phyloP scores from a whole-genome alignment of 2,888 invertebrate genomes.

The Apeira syringaria region DNA sequence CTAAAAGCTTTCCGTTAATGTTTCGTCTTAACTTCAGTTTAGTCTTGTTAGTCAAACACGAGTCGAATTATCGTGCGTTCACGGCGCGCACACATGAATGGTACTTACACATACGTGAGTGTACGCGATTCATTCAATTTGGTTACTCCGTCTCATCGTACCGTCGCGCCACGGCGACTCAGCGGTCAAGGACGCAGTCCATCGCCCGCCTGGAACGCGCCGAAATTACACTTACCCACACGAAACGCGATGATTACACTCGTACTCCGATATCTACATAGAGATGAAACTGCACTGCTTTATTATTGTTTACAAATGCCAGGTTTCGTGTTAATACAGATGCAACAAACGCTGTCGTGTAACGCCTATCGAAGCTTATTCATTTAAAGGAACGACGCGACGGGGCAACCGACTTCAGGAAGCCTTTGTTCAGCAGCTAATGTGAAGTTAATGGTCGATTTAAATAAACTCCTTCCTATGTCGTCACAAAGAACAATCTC shows the following conservation, averaged over 20 bases:
- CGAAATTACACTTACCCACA: constrained; percentile 39
- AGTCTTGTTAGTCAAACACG: constrained; percentile 64
- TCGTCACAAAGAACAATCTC: constrained; percentile 25
- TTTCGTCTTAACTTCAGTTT: constrained; percentile 34
- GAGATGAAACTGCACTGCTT: constrained; percentile 19
- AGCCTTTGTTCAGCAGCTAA: constrained; percentile 27
- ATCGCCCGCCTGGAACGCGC: constrained; percentile 59
- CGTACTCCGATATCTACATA: constrained; percentile 20
- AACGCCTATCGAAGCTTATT: constrained; percentile 18
- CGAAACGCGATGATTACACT: constrained; percentile 40
- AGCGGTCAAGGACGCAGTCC: constrained; percentile 73
- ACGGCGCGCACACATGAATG: constrained; percentile 77
- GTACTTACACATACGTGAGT: constrained; percentile 64
- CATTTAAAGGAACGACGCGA: constrained; percentile 2
- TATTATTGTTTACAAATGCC: constrained; percentile 51
- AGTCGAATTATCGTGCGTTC: constrained; percentile 72
- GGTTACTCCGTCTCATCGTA: constrained; percentile 66
- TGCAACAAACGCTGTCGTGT: constrained; percentile 19
- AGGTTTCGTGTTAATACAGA: constrained; percentile 40
- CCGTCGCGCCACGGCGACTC: constrained; percentile 57
- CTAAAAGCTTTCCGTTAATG: constrained; percentile 20
- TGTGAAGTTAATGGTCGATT: constrained; percentile 26
- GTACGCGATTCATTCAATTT: constrained; percentile 81
- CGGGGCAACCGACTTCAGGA: constrained; percentile 26
- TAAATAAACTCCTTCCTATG: constrained; percentile 26